Percentiles rank a stretch among this genome's conserved stretches.
phyloP scores from a whole-genome alignment of 1,140 invertebrate genomes.

The Dreissena rostriformis region DNA sequence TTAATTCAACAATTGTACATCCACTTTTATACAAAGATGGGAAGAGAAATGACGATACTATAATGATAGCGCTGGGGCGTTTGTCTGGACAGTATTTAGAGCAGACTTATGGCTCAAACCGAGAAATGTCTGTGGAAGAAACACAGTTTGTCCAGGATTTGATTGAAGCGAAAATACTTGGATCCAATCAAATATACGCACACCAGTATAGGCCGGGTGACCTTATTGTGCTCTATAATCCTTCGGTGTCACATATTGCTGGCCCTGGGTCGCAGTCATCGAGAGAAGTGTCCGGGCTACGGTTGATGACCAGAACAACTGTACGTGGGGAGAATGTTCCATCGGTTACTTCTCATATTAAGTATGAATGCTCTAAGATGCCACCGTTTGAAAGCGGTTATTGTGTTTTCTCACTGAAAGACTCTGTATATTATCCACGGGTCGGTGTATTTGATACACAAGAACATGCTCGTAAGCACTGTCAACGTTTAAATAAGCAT shows the following conservation, averaged over 20 bases:
- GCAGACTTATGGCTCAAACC: constrained; percentile 14
- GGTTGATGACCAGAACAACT: constrained; percentile 52
- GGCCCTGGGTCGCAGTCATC: constrained; percentile 56
- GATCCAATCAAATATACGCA: constrained; percentile 53
- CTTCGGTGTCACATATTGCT: constrained; percentile 52
- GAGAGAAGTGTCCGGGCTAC: constrained; percentile 43
- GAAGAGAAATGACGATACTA: constrained; percentile 51
- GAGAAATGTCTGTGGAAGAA: constrained; percentile 47
- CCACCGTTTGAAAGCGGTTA: constrained; percentile 45
- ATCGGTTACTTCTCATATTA: constrained; percentile 31
- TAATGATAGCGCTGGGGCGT: constrained; percentile 50
- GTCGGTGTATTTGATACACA: constrained; percentile 48
- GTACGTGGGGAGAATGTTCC: constrained; percentile 28
- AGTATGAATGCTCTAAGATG: constrained; percentile 47
- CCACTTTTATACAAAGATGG: constrained; percentile 58
- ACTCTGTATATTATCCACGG: constrained; percentile 54
- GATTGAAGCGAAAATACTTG: constrained; percentile 47
- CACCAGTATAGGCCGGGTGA: constrained; percentile 49
- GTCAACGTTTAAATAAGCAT: constrained; percentile 45
- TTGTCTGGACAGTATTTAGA: constrained; percentile 57
- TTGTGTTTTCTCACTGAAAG: constrained; percentile 58
- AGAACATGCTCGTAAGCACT: constrained; percentile 29
- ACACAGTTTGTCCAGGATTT: constrained; percentile 52
- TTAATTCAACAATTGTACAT: constrained; percentile 50
- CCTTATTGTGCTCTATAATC: constrained; percentile 54